phyloP scores from a whole-genome alignment of 2,888 invertebrate species.

The Smittia aterrima region DNA sequence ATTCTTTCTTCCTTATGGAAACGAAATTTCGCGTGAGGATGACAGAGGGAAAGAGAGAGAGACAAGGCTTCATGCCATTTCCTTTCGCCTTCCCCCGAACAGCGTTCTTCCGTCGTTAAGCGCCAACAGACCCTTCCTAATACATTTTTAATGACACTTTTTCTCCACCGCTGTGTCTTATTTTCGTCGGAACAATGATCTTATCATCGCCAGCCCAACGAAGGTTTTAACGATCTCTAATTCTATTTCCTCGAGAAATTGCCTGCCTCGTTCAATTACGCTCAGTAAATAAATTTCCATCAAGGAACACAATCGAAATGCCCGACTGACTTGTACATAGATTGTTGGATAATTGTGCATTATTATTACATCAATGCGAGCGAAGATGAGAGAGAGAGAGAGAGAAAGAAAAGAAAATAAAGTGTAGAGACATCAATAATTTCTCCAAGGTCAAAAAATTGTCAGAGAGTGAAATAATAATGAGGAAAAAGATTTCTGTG shows the following conservation, averaged over 20 bases:
- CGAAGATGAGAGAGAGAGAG: background rate
- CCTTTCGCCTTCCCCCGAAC: background rate
- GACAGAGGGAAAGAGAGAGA: background rate
- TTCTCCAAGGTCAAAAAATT: slow-evolving; percentile 37
- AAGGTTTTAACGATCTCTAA: background rate
- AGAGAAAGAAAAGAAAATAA: background rate
- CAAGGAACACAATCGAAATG: background rate
- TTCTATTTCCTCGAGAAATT: background rate
- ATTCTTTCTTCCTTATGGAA: background rate
- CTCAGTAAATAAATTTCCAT: background rate
- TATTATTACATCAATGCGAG: slow-evolving; percentile 11
- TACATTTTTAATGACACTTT: slow-evolving; percentile 38
- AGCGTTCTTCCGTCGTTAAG: slow-evolving; percentile 16
- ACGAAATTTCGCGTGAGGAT: background rate
- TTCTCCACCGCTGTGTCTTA: background rate
- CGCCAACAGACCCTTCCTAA: slow-evolving; percentile 20
- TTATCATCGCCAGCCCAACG: slow-evolving; percentile 4
- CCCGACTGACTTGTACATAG: background rate
- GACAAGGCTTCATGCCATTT: slow-evolving; percentile 7
- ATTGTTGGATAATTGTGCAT: slow-evolving; percentile 24
- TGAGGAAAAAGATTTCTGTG: background rate
- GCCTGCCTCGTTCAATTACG: background rate
- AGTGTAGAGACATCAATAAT: slow-evolving; percentile 14
- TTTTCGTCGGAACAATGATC: slow-evolving; percentile 27
- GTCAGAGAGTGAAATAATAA: slow-evolving; percentile 9